Conservation (phyloP, 2,888 invertebrate genomes). For the Amblyjoppa fuscipennis region DNA sequence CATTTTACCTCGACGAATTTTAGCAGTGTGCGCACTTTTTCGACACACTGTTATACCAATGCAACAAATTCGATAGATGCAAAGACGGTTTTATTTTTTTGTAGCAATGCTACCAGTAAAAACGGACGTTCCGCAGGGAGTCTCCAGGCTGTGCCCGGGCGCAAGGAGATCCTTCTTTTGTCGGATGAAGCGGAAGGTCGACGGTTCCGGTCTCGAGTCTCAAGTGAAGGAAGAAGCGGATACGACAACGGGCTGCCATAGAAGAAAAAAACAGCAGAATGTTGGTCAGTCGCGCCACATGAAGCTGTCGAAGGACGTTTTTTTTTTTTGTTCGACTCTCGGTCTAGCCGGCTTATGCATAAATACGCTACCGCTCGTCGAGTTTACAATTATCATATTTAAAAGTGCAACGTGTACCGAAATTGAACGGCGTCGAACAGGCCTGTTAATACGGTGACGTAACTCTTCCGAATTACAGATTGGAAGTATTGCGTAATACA, state of each 20-base stretch:
- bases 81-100: background rate
- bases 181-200: conserved; percentile 93
- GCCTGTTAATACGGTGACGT: background rate
- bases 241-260: conserved; percentile 87
- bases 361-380: background rate
- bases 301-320: background rate
- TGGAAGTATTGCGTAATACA: conserved; percentile 95
- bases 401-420: background rate
- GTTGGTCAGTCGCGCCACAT: conserved; percentile 83
- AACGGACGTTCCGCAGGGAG: conserved; percentile 92
- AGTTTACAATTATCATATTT: conserved; percentile 5
- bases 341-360: background rate
- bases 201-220: conserved; percentile 78
- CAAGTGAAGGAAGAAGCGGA: conserved; percentile 92
- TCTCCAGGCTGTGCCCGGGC: conserved; percentile 93
- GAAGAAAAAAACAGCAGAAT: conserved; percentile 89
- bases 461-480: conserved; percentile 85
- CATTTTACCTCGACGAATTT: background rate
- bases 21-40: background rate
- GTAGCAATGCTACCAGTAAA: conserved; percentile 96
- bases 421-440: background rate
- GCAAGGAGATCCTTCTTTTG: conserved; percentile 97
- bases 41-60: background rate
- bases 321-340: background rate
- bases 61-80: background rate